phyloP scores from a whole-genome alignment of 2,888 invertebrate genomes.

The Caenorhabditis sulstoni region DNA sequence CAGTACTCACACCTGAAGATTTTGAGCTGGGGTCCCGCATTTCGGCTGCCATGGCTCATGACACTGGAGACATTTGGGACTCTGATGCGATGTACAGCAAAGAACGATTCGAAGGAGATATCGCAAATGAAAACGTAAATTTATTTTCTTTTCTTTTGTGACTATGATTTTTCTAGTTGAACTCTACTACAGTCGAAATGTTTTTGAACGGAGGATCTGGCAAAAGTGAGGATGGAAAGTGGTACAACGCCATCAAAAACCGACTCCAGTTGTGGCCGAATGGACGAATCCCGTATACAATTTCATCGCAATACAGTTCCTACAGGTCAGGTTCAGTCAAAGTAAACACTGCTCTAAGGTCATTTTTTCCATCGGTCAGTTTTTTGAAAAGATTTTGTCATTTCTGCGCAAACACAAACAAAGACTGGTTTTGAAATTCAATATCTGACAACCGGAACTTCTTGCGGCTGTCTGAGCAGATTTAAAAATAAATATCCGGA shows the following conservation, averaged over 20 bases:
- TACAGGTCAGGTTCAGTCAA: constrained; percentile 78
- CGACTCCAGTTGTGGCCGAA: constrained; percentile 78
- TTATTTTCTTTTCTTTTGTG: constrained; percentile 13
- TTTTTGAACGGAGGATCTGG: constrained; percentile 74
- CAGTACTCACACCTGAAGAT: constrained; percentile 77
- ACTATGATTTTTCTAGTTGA: constrained; percentile 68
- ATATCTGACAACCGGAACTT: background rate
- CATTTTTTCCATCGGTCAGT: background rate
- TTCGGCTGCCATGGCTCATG: constrained; percentile 62
- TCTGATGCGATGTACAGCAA: constrained; percentile 79
- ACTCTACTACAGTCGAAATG: constrained; percentile 73
- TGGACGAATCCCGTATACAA: constrained; percentile 77
- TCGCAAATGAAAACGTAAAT: constrained; percentile 77
- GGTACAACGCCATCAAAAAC: constrained; percentile 78
- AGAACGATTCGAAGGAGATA: constrained; percentile 79
- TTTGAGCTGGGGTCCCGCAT: constrained; percentile 74
- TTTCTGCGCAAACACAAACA: constrained; percentile 21
- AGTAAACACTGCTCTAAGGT: background rate
- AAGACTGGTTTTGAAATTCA: constrained; percentile 17
- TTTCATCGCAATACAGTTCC: constrained; percentile 78
- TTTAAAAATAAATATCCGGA: background rate
- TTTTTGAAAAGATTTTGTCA: background rate
- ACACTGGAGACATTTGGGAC: constrained; percentile 73
- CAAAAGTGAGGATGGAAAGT: constrained; percentile 65
- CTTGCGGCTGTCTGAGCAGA: background rate